These are phyloP conservation scores for Glyphotaelius pellucidus DNA, from an alignment of 2,888 invertebrate species.

Conservation along the genomic window DNA sequence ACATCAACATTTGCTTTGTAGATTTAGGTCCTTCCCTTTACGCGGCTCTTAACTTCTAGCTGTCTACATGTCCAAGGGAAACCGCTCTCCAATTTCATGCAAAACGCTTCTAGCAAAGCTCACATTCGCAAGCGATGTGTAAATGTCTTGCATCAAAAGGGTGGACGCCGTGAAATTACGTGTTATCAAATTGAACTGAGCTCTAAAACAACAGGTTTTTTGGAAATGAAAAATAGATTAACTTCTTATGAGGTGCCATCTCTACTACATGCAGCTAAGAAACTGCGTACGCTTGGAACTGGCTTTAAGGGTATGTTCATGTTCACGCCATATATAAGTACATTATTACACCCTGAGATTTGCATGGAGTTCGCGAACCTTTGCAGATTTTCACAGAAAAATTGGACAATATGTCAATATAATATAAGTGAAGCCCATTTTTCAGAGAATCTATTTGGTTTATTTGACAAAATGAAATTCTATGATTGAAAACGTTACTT, in stretches of 20 bases:
- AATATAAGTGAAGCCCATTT: neutral
- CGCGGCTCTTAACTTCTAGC: constrained; percentile 11
- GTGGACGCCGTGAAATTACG: neutral
- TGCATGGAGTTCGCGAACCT: constrained; percentile 3
- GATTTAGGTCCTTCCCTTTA: constrained; percentile 21
- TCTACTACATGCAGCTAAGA: neutral
- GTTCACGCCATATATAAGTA: neutral
- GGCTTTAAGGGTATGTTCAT: neutral
- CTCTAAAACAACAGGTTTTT: neutral
- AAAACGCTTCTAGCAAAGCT: neutral
- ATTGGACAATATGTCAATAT: neutral
- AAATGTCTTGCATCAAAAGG: neutral
- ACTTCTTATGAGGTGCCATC: neutral
- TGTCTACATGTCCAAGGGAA: constrained; percentile 10
- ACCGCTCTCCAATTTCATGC: neutral
- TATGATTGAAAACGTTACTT: neutral
- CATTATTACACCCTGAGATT: neutral
- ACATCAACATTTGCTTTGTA: constrained; percentile 30
- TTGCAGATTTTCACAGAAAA: constrained; percentile 1
- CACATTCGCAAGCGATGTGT: neutral
- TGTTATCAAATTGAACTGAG: neutral
- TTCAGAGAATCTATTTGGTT: neutral
- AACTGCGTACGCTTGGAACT: neutral
- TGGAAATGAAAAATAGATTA: neutral
- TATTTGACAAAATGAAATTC: constrained; percentile 16